A percentile compares a stretch with the other conserved stretches of the same genome.
Conservation (phyloP, 2,888 invertebrate genomes). For the Acanthococcus lagerstroemiae region DNA sequence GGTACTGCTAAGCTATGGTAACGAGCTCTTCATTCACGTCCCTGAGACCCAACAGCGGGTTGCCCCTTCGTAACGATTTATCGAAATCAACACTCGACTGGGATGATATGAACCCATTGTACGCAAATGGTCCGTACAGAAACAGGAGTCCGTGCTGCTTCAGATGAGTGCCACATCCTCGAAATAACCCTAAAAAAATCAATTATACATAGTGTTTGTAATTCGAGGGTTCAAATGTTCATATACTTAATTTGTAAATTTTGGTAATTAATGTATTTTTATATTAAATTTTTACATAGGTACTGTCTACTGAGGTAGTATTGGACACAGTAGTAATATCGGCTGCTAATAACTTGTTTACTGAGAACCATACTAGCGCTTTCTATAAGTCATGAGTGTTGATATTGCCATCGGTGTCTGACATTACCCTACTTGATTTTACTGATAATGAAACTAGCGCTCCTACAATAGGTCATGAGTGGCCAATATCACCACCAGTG, state of each 20-base stretch:
- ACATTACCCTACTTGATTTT: too few species aligned
- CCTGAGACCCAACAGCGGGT: slow-evolving; percentile 69
- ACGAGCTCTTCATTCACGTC: slow-evolving; percentile 57
- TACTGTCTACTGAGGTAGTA: too few species aligned
- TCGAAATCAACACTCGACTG: slow-evolving; percentile 76
- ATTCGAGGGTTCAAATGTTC: background rate
- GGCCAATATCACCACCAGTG: too few species aligned
- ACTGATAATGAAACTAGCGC: too few species aligned
- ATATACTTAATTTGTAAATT: background rate
- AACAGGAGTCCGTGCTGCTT: slow-evolving; percentile 60
- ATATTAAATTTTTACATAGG: too few species aligned
- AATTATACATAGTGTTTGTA: background rate
- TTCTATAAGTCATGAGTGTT: too few species aligned
- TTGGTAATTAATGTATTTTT: too few species aligned
- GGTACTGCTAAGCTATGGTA: slow-evolving; percentile 54
- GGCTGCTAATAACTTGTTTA: too few species aligned
- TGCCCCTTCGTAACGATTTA: slow-evolving; percentile 51
- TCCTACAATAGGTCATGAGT: too few species aligned
- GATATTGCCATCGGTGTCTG: too few species aligned
- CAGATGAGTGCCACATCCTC: slow-evolving; percentile 57
- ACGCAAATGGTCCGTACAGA: slow-evolving; percentile 75
- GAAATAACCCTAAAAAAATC: slow-evolving; percentile 43
- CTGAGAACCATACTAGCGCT: too few species aligned
- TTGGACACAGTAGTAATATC: too few species aligned
- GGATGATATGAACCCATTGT: slow-evolving; percentile 66